Conservation (phyloP, 2,113 vertebrate species). For the Anolis sagrei region DNA sequence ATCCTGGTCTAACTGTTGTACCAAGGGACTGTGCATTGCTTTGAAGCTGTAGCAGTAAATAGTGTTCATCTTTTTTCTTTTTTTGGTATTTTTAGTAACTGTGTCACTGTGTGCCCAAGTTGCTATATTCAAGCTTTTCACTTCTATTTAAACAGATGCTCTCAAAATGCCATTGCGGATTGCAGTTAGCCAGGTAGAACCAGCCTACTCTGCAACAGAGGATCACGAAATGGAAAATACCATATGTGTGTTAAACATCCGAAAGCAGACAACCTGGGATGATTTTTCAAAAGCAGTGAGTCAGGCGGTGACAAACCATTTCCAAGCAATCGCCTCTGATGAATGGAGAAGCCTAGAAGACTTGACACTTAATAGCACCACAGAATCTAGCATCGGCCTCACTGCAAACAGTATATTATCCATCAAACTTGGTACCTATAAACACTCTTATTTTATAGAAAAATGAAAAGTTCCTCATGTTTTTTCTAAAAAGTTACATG, state of each 20-base stretch:
- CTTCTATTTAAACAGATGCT: slow-evolving; percentile 78
- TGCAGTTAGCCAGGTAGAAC: slow-evolving; percentile 75
- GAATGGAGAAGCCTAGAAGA: slow-evolving; percentile 81
- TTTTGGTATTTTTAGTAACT: not conserved
- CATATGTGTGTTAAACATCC: slow-evolving; percentile 80
- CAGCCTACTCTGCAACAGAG: slow-evolving; percentile 68
- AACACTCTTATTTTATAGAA: slow-evolving; percentile 10
- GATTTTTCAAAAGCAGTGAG: slow-evolving; percentile 83
- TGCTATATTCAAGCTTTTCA: slow-evolving; percentile 43
- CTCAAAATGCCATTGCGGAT: slow-evolving; percentile 82
- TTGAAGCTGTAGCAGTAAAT: not conserved
- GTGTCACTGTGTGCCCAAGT: slow-evolving; percentile 3
- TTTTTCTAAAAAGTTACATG: slow-evolving; percentile 34
- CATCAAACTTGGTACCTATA: slow-evolving; percentile 82
- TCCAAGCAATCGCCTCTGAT: slow-evolving; percentile 80
- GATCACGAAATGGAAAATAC: slow-evolving; percentile 78
- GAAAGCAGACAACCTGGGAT: slow-evolving; percentile 83
- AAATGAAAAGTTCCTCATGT: not conserved
- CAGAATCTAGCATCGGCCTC: slow-evolving; percentile 79
- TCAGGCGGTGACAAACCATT: slow-evolving; percentile 81
- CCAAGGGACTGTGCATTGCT: not conserved
- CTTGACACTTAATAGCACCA: slow-evolving; percentile 65
- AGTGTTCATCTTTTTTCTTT: not conserved
- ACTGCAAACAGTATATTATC: slow-evolving; percentile 74
- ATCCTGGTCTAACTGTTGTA: not conserved